Evolutionary conservation across 2,113 vertebrate genomes (phyloP).

Genomic region (Paracanthobrama guichenoti): DNA sequence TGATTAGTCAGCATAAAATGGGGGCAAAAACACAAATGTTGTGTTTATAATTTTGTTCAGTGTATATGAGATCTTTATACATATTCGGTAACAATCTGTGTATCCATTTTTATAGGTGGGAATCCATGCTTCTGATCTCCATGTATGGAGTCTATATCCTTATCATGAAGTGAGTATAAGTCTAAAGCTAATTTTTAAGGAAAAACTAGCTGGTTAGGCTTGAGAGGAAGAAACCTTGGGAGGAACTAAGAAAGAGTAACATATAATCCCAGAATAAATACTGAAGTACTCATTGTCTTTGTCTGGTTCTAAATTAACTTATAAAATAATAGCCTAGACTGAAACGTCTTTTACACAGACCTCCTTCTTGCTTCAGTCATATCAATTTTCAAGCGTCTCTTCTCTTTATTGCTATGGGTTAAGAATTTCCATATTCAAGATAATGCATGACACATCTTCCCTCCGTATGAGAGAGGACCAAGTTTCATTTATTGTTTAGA

Average conservation of each 20-base stretch:
- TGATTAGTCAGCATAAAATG: no score
- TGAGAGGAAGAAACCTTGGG: neutral
- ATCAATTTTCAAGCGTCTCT: neutral
- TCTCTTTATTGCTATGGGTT: neutral
- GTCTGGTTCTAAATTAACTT: neutral
- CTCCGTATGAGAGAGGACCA: neutral
- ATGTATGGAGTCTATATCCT: slow-evolving; percentile 80
- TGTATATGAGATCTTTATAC: neutral
- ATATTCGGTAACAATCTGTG: slow-evolving; percentile 10
- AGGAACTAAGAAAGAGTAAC: neutral
- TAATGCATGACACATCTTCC: neutral
- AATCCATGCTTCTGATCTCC: slow-evolving; percentile 75
- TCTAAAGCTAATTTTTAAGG: neutral
- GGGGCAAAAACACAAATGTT: no score
- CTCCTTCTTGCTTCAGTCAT: neutral
- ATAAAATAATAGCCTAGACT: neutral
- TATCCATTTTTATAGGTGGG: slow-evolving; percentile 71
- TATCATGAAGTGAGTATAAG: slow-evolving; percentile 78
- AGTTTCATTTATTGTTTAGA: neutral
- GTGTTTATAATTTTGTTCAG: no score
- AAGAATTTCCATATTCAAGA: neutral
- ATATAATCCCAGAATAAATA: neutral
- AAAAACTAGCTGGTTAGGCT: neutral
- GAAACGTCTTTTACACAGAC: neutral
- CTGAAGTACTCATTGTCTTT: neutral